Evolutionary conservation across 2,113 vertebrate species (phyloP), one percentile per base, ranked within the genome.

Genomic region (Mustela lutreola): DNA sequence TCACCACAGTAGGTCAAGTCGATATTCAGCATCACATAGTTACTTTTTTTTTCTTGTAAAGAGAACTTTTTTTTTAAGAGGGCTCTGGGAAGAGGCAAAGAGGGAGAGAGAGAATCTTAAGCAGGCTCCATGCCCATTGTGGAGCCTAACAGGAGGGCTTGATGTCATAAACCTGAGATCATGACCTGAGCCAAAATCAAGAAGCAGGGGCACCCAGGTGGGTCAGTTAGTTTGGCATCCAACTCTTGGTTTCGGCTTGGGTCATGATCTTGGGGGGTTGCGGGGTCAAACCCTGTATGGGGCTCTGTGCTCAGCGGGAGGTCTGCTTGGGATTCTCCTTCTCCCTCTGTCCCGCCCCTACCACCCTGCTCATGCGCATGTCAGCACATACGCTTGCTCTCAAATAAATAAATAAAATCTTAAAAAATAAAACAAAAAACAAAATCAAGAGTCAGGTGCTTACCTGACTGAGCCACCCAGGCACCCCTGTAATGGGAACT

Each of bases 361-460:
- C 53, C 33, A 4, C 16, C 1, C n/a, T 1, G 7, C 16, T 36
- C 33, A 10, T 1, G 8, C 9, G 4, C 33, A 10, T 11, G 18
- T 18, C 31, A 15, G 12, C 28, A 6, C 11, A 31, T 28, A 6
- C 62, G 11, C 26, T 22, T 21, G 21, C 58, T 60, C 58, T 18
- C 31, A 33, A 67, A n/a, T 65, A 31, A 65, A 65, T 31, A 33
- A 67, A 67, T n/a, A 19, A 19, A n/a, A 70, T 70, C n/a, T 65
- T 33, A 2, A 31, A 31, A 31, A 65, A 33, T 53, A 65, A 65
- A 65, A 31, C 63, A 65, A 65, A 28, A 65, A 62, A n/a, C 67
- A 70, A 70, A 70, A 70, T 70, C 67, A 36, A 10, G 16, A 70
- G 67, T 70, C 67, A 36, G 18, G 19, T 70, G 67, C n/a, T 70